Base-by-base conservation (phyloP, 2,888 invertebrate species). In the Scaptomyza cyrtandrae region DNA sequence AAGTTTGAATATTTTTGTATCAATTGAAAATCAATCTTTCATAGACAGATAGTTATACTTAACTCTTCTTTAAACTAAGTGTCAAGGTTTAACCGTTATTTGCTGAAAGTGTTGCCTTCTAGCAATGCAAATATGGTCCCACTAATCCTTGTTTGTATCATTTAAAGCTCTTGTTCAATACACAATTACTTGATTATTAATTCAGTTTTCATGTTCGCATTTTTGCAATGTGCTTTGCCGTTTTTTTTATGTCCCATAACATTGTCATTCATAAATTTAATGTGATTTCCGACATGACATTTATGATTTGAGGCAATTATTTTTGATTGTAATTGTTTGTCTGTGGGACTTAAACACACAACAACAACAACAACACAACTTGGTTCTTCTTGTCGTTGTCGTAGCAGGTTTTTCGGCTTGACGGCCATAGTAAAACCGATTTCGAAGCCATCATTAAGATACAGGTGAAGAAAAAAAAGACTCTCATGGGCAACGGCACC, bases 261-360 rank as follows among this genome's bases (percentile, higher is more conserved):
- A 55, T 53, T 70, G 65, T 68, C 72, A 75, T 66, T 80, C 61
- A 69, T 78, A 58, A 69, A 59, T 67, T 49, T 46, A 57, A 59
- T 67, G 68, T 56, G 59, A 71, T 67, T 73, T 65, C 61, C 54
- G 50, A 73, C 69, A 75, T 81, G 84, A 69, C 78, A 77, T 81
- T 74, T 81, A 79, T 79, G 62, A 79, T 67, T 65, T 66, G 62
- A 68, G 75, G 78, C 84, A 80, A 80, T 83, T 80, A 80, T 83
- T 83, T 80, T 66, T 56, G 69, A 69, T 75, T 83, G 69, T 72
- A 65, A 77, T 68, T 74, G 82, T 69, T 74, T 60, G 60, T 19
- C 39, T 50, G 63, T 50, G 43, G 37, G 48, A 37, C 65, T 65
- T 64, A 27, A 14, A 31, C 19, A 41, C 39, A 43, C 31, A 19